A percentile compares a stretch with the other conserved stretches of the same genome.
These are phyloP conservation scores for Halichoerus grypus DNA, from an alignment of 2,113 vertebrate species.

Conservation along the genomic window DNA sequence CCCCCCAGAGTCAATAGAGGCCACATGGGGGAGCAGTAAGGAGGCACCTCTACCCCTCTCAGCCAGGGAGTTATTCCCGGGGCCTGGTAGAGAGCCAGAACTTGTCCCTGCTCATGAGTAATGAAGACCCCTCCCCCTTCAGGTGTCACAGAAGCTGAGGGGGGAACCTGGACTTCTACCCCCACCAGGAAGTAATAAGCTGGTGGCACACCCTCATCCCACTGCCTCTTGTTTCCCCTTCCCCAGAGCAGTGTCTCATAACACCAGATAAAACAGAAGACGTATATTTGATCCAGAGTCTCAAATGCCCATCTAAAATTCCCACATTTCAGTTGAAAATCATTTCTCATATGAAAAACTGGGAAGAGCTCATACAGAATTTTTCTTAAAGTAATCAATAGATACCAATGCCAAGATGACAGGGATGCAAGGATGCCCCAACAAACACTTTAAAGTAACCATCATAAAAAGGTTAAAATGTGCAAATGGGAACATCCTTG, in stretches of 20 bases:
- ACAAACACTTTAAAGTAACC: background rate
- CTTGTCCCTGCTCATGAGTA: fast-evolving
- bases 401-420: background rate
- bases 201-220: fast-evolving
- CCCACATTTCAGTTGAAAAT: background rate
- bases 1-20: background rate
- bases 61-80: background rate
- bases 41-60: background rate
- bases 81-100: background rate
- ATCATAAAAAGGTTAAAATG: background rate
- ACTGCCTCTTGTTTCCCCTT: background rate
- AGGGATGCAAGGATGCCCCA: background rate
- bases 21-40: background rate
- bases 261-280: background rate
- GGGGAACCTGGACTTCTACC: background rate
- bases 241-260: background rate
- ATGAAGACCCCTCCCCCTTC: background rate
- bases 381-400: background rate
- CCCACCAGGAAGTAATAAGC: background rate
- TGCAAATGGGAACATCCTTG: background rate
- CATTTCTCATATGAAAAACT: background rate
- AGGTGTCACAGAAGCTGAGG: background rate
- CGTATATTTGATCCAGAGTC: background rate
- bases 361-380: background rate
- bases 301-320: background rate